phyloP scores from a whole-genome alignment of 2,113 vertebrate species.

The Trematomus loennbergii region DNA sequence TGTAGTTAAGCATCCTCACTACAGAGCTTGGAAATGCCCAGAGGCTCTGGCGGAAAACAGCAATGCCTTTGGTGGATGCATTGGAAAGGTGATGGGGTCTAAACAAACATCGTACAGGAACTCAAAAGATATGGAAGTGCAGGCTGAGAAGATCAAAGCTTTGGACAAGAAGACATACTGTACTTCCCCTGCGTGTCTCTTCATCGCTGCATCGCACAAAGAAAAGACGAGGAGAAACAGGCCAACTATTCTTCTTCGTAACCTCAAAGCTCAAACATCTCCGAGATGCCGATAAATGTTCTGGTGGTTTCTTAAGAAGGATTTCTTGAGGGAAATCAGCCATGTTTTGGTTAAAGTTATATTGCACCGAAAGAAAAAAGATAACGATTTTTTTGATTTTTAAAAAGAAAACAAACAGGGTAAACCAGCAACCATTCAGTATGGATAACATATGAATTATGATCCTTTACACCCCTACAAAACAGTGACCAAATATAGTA shows the following conservation, averaged over 20 bases:
- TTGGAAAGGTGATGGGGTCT: conserved; percentile 75
- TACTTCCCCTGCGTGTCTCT: conserved; percentile 67
- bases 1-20: conserved; percentile 74
- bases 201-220: conserved; percentile 66
- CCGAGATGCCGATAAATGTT: conserved; percentile 69
- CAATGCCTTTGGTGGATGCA: conserved; percentile 67
- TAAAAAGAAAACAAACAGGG: no score
- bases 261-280: conserved; percentile 56
- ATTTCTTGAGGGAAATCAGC: conserved; percentile 28
- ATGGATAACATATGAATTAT: no score
- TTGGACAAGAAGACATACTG: conserved; percentile 75
- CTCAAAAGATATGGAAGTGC: conserved; percentile 70
- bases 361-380: conserved; percentile 2
- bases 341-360: conserved; percentile 20
- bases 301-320: conserved; percentile 24
- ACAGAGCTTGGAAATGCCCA: conserved; percentile 64
- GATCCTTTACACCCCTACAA: background rate
- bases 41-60: conserved; percentile 68
- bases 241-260: conserved; percentile 26
- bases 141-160: conserved; percentile 76
- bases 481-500: conserved; percentile 33
- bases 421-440: no score
- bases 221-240: conserved; percentile 48
- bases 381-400: background rate
- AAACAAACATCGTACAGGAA: conserved; percentile 63